Conservation (phyloP, 2,888 invertebrate species). For the Drosophila picticornis region DNA sequence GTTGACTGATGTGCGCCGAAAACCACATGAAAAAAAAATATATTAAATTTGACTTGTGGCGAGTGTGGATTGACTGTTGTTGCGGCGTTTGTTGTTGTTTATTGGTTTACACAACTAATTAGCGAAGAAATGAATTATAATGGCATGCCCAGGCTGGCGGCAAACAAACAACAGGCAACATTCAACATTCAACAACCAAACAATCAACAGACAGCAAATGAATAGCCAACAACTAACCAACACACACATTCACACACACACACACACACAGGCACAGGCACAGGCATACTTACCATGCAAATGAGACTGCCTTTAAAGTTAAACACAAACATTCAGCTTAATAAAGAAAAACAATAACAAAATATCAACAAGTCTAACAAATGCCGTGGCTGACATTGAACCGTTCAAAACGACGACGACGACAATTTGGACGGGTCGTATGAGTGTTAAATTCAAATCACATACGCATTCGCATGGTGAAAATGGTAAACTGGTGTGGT, state of each 20-base stretch:
- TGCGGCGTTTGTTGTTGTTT: slow-evolving; percentile 41
- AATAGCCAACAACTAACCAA: slow-evolving; percentile 7
- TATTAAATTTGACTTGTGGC: slow-evolving; percentile 47
- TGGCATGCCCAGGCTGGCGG: slow-evolving; percentile 30
- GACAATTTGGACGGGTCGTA: slow-evolving; percentile 38
- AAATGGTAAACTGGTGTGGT: slow-evolving; percentile 25
- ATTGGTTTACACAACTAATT: slow-evolving; percentile 66
- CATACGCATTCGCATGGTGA: slow-evolving; percentile 55
- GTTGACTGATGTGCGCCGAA: slow-evolving; percentile 58
- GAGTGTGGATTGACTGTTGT: slow-evolving; percentile 46
- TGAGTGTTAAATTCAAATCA: slow-evolving; percentile 51
- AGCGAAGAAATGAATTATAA: slow-evolving; percentile 58
- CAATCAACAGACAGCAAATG: slow-evolving; percentile 20
- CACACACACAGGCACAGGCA: not conserved
- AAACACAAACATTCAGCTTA: slow-evolving; percentile 32
- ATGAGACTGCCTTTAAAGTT: slow-evolving; percentile 32
- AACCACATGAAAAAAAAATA: slow-evolving; percentile 55
- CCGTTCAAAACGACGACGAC: slow-evolving; percentile 9
- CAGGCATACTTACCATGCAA: slow-evolving; percentile 23
- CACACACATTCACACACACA: not conserved
- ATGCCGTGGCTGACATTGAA: slow-evolving; percentile 29
- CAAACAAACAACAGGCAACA: slow-evolving; percentile 18
- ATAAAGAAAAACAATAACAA: slow-evolving; percentile 5
- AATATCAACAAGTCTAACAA: slow-evolving; percentile 29
- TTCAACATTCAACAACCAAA: slow-evolving; percentile 8